A percentile compares a stretch with the other conserved stretches of the same genome.
These are phyloP conservation scores for Cyprinodon variegatus DNA, from an alignment of 2,113 vertebrate genomes.

Conservation along the genomic window DNA sequence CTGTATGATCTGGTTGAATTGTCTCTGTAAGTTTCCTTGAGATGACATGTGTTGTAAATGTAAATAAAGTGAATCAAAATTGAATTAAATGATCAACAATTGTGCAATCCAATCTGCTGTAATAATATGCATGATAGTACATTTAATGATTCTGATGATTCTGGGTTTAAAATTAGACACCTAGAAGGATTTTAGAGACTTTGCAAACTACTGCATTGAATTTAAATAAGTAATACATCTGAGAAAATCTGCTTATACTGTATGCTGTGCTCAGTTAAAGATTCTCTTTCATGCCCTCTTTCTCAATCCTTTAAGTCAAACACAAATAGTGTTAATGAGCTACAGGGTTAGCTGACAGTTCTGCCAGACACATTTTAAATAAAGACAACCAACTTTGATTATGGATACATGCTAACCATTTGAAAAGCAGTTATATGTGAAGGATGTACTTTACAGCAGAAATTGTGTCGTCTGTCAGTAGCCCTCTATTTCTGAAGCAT, in stretches of 20 bases:
- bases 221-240: background rate
- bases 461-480: background rate
- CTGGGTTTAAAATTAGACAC: background rate
- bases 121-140: background rate
- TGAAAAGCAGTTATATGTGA: background rate
- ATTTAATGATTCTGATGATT: background rate
- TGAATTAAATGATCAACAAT: too few species aligned
- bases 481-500: background rate
- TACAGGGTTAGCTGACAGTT: background rate
- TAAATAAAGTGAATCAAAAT: too few species aligned
- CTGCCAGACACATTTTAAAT: background rate
- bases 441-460: background rate
- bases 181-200: background rate
- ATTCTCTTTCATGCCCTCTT: constrained; percentile 27
- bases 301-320: constrained; percentile 9
- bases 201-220: background rate
- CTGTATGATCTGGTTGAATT: too few species aligned
- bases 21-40: too few species aligned
- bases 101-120: background rate
- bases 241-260: constrained; percentile 9
- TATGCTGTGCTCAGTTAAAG: constrained; percentile 16
- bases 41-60: too few species aligned
- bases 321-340: constrained; percentile 21
- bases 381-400: background rate
- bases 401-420: background rate